Base-by-base conservation (phyloP, 2,113 vertebrate species). In the Anarrhichthys ocellatus region DNA sequence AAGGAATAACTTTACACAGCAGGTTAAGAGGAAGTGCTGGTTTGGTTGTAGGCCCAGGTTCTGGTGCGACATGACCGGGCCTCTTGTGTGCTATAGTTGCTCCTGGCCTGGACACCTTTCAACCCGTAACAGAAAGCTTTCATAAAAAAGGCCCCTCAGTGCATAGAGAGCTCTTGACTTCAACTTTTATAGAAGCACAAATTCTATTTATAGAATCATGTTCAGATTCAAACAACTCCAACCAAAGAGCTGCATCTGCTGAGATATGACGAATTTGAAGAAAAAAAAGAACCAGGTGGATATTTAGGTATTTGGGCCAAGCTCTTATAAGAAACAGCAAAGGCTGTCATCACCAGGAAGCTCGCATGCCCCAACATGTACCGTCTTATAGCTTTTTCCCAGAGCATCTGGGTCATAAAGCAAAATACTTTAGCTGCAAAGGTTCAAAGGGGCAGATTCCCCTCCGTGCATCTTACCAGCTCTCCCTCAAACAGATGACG, bases 341-440 rank as follows among this genome's bases (percentile, higher is more conserved):
- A 91, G 88, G 68, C 90, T 89, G 90, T 94, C 84, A 86, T 92
- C 69, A 46, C 34, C 87, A 89, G 93, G 93, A 92, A 92, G 88
- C 91, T 15, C 50, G 83, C 94, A 44, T 89, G 94, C 82, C 89
- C 82, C 10, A 36, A 94, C 95, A 90, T 56, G 93, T 80, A 87
- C 20, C 76, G 87, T 86, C 93, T 90, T 87, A 86, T 82, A 84
- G 89, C 82, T 88, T 88, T 85, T 91, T 89, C 91, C 89, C 86
- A 87, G 87, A 91, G 91, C 94, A 92, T 93, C 93, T 94, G 92
- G 91, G 89, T 83, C 89, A 94, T 93, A 94, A 95, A 95, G 90
- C 86, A 87, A 87, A 56, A 72, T 64, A 61, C 87, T 90, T 80
- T 67, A 88, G 86, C 89, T 81, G 68, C 81, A 46, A 34, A 81